Percentiles rank a stretch among this genome's conserved stretches.
phyloP scores from a whole-genome alignment of 35 echinoderm and acorn worm genomes.

The Heliocidaris erythrogramma region DNA sequence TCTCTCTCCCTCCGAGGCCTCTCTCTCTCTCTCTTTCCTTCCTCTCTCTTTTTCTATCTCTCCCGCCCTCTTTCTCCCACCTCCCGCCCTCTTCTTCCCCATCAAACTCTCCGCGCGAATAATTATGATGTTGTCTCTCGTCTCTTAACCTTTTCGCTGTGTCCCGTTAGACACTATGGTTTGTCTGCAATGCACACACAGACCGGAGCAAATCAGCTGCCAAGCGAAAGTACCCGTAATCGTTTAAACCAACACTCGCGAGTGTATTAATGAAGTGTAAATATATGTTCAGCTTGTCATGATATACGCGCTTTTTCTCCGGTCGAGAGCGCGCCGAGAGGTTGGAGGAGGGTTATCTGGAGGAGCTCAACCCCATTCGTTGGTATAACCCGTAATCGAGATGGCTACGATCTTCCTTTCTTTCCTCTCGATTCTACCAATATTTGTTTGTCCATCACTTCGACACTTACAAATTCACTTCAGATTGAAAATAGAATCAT shows the following conservation, averaged over 20 bases:
- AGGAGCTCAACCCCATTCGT: neutral
- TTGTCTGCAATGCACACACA: slow-evolving; percentile 35
- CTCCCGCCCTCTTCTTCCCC: neutral
- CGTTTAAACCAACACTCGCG: slow-evolving; percentile 36
- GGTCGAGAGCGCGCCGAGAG: neutral
- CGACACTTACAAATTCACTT: neutral
- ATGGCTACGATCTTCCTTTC: neutral
- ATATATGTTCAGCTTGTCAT: slow-evolving; percentile 32
- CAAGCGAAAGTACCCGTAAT: slow-evolving; percentile 8
- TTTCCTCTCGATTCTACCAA: neutral
- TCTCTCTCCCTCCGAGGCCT: neutral
- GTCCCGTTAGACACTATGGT: neutral
- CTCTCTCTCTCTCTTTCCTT: neutral
- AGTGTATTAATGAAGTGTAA: slow-evolving; percentile 38
- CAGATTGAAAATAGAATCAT: neutral
- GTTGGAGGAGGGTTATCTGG: neutral
- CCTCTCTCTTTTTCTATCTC: neutral
- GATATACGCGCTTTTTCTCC: neutral
- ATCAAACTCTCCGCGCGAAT: neutral
- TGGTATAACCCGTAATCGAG: neutral
- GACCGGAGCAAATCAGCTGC: slow-evolving; percentile 27
- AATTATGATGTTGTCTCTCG: neutral
- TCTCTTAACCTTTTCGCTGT: slow-evolving; percentile 29
- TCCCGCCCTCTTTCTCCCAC: neutral
- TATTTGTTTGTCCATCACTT: neutral